These are phyloP conservation scores for Volucella inflata DNA, from an alignment of 2,888 invertebrate species.

Conservation along the genomic window DNA sequence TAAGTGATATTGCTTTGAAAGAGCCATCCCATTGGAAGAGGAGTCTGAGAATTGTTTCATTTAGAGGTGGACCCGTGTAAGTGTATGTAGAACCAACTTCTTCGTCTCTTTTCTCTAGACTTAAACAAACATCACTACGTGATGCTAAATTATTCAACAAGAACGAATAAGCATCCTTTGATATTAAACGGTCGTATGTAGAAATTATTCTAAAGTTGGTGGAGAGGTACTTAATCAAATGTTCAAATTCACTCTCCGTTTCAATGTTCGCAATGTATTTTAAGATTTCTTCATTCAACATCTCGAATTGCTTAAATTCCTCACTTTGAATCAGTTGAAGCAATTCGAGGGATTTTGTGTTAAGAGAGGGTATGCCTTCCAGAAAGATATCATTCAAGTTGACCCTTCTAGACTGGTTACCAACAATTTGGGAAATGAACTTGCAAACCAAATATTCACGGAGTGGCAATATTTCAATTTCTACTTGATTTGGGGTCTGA, in stretches of 20 bases:
- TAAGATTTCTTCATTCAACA: constrained; percentile 75
- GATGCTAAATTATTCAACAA: constrained; percentile 79
- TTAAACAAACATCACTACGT: constrained; percentile 76
- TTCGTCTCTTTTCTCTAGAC: constrained; percentile 41
- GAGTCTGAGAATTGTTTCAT: constrained; percentile 78
- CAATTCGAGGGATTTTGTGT: constrained; percentile 77
- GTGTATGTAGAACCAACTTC: constrained; percentile 78
- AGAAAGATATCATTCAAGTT: constrained; percentile 78
- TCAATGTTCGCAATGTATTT: constrained; percentile 51
- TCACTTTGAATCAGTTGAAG: constrained; percentile 76
- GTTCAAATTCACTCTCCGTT: constrained; percentile 67
- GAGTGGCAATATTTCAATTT: constrained; percentile 76
- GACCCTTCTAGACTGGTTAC: constrained; percentile 41
- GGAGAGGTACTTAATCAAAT: constrained; percentile 76
- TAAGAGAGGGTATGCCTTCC: constrained; percentile 78
- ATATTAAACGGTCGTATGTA: constrained; percentile 78
- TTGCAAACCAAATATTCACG: constrained; percentile 80
- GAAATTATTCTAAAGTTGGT: constrained; percentile 79
- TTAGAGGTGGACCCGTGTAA: constrained; percentile 80
- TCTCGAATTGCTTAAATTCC: constrained; percentile 74
- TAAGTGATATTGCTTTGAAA: constrained; percentile 80
- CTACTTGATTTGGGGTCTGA: constrained; percentile 48
- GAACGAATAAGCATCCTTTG: constrained; percentile 72
- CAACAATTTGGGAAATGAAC: constrained; percentile 72
- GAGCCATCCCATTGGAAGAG: constrained; percentile 79